Conservation (phyloP, 2,888 invertebrate genomes). For the Drosophila suboccidentalis region DNA sequence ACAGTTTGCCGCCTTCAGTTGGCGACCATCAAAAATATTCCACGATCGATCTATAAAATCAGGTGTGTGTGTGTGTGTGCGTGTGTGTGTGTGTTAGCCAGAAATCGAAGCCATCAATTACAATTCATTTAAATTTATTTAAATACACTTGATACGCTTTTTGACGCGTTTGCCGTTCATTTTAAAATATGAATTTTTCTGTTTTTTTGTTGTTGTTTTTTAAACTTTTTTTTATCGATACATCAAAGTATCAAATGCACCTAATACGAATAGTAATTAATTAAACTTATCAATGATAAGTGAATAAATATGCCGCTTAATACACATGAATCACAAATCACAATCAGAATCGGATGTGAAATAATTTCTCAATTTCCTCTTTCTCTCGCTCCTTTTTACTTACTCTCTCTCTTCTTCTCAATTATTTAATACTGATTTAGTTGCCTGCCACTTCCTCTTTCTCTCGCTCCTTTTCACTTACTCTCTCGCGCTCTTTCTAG, state of each 20-base stretch:
- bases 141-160: slow-evolving; percentile 72
- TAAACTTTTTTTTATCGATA: slow-evolving; percentile 39
- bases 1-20: slow-evolving; percentile 24
- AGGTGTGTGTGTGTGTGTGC: slow-evolving; percentile 2
- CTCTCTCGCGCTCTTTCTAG: not conserved
- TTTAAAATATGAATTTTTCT: slow-evolving; percentile 14
- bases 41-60: slow-evolving; percentile 50
- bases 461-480: not conserved
- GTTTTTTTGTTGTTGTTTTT: slow-evolving; percentile 8
- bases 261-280: slow-evolving; percentile 67
- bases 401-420: too few relatives aligned
- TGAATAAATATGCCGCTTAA: slow-evolving; percentile 50
- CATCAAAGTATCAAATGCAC: slow-evolving; percentile 64
- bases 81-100: slow-evolving; percentile 17
- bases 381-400: not conserved
- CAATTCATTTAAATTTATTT: slow-evolving; percentile 79
- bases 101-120: slow-evolving; percentile 65
- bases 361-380: slow-evolving; percentile 12
- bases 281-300: slow-evolving; percentile 69
- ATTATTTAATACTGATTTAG: too few relatives aligned
- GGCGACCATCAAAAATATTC: slow-evolving; percentile 24
- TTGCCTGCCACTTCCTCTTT: too few relatives aligned
- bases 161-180: slow-evolving; percentile 26
- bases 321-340: slow-evolving; percentile 69
- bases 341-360: slow-evolving; percentile 40